Evolutionary conservation across 1,140 invertebrate genomes (phyloP), one percentile per base, ranked within the genome.

Genomic region (Temnothorax curvispinosus): DNA sequence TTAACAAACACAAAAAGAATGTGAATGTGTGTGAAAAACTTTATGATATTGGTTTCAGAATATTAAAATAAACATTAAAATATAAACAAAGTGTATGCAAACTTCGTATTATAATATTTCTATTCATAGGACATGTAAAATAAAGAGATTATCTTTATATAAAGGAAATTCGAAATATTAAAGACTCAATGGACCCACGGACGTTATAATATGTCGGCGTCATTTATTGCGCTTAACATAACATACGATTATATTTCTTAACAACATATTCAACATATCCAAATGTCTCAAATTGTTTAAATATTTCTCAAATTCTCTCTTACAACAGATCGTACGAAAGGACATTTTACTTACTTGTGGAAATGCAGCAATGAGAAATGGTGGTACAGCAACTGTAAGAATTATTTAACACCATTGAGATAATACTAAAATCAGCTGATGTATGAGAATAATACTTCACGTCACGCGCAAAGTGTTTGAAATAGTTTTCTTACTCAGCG

Each of bases 341-440:
- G 8, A 47, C 9, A n/a, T n/a, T 21, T 35, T 27, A 1, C 67
- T 87, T 78, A 90, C 90, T 77, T 91, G 90, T 52, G 90, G 85
- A 27, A 80, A 81, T 0, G 80, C 75, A 7, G 56, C 13, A n/a
- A 50, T 44, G 13, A 38, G 15, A 32, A 65, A 38, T 1, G 21
- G 50, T 3, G 9, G 69, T 11, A 67, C 15, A 5, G 18, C 54
- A 58, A 81, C 88, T 87, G n/a, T n/a, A 21, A 35, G 2, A 60
- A 74, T 50, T 21, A 82, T 60, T 15, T 58, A 80, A 75, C 18
- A 41, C 6, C 13, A 47, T 32, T 47, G 5, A 47, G n/a, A 35
- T 21, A 5, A 38, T 38, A 35, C 38, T 84, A 35, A 27, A 44
- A 32, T 6, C 11, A 69, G 44, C 62, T 41, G 0, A 1, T 50